Conservation (phyloP, 2,797 vertebrate species). For the Mus caroli region DNA sequence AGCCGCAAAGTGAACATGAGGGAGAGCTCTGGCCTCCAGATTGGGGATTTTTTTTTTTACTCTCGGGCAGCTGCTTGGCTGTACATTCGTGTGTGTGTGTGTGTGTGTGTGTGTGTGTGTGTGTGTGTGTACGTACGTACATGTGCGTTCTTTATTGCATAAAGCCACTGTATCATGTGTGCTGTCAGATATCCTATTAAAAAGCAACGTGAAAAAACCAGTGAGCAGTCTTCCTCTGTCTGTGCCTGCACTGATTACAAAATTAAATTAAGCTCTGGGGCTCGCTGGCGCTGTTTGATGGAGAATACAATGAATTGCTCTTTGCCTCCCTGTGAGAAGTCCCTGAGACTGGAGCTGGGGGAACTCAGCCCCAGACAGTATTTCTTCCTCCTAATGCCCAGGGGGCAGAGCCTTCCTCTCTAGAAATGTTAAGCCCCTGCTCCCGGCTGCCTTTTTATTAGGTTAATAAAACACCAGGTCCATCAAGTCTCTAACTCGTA, state of each 20-base stretch:
- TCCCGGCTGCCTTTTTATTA: conserved; percentile 85
- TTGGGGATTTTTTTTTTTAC: neutral
- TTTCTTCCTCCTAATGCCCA: conserved; percentile 77
- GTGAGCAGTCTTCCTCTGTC: conserved; percentile 83
- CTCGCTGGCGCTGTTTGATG: conserved; percentile 78
- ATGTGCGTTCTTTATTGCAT: conserved; percentile 72
- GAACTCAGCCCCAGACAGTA: conserved; percentile 66
- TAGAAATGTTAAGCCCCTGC: conserved; percentile 84
- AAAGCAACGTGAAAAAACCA: conserved; percentile 84
- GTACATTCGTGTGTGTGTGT: neutral
- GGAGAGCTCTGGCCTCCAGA: neutral
- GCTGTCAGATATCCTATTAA: conserved; percentile 86
- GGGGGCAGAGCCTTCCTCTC: conserved; percentile 76
- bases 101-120: neutral
- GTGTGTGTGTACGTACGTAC: neutral
- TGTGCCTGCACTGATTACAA: conserved; percentile 84
- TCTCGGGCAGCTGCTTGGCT: neutral
- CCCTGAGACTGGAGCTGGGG: conserved; percentile 65
- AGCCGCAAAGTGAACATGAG: neutral
- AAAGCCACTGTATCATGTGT: conserved; percentile 82
- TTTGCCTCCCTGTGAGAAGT: conserved; percentile 68
- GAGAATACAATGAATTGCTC: conserved; percentile 79
- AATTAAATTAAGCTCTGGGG: conserved; percentile 86
- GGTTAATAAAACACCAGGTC: conserved; percentile 86
- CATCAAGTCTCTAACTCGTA: conserved; percentile 83